Conservation (phyloP, 2,888 invertebrate genomes). For the Chloroclysta siterata region DNA sequence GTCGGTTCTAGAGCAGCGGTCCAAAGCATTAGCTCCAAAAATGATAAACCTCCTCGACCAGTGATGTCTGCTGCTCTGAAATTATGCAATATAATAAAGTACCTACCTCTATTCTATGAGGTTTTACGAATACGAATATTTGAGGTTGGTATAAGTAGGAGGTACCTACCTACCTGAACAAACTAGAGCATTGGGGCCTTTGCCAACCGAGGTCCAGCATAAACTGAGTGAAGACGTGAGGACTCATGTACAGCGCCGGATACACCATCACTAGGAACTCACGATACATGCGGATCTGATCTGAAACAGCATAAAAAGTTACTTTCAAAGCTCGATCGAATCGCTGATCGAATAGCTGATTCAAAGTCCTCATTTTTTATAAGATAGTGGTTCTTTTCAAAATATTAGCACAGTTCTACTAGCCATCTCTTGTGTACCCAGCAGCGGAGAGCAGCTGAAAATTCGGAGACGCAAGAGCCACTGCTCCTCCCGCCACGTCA, state of each 20-base stretch:
- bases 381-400: background rate
- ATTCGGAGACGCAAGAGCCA: slow-evolving; percentile 54
- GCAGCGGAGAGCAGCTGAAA: slow-evolving; percentile 65
- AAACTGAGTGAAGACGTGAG: slow-evolving; percentile 80
- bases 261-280: slow-evolving; percentile 83
- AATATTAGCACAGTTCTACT: background rate
- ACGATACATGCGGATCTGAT: slow-evolving; percentile 83
- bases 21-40: slow-evolving; percentile 85
- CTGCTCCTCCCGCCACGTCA: slow-evolving; percentile 62
- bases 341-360: background rate
- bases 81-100: background rate
- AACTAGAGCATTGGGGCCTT: slow-evolving; percentile 63
- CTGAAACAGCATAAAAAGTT: slow-evolving; percentile 55
- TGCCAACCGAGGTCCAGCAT: slow-evolving; percentile 85
- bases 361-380: background rate
- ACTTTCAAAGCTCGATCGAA: background rate
- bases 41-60: slow-evolving; percentile 80
- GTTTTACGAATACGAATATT: background rate
- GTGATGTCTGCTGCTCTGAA: slow-evolving; percentile 84
- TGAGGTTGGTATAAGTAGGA: background rate
- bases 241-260: slow-evolving; percentile 85
- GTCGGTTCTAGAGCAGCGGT: slow-evolving; percentile 87
- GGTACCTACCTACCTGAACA: slow-evolving; percentile 82
- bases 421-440: slow-evolving; percentile 63
- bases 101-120: too few relatives aligned